A percentile compares a stretch with the other conserved stretches of the same genome.
These are phyloP conservation scores for Drosophila niveifrons DNA, from an alignment of 2,888 invertebrate species.

Conservation along the genomic window DNA sequence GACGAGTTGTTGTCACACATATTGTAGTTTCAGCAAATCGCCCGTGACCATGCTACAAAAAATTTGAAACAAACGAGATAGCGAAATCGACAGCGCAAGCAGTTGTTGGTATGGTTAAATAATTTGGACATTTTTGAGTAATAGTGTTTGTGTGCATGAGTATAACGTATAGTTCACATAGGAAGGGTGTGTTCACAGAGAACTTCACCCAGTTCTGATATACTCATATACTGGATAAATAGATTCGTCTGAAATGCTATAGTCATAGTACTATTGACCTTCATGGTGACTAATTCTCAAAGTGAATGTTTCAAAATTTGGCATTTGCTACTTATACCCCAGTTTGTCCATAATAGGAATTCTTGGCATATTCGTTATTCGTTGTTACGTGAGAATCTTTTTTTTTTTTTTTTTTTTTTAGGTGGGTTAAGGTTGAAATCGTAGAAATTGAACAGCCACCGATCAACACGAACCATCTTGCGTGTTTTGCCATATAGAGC, in stretches of 20 bases:
- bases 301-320: constrained; percentile 61
- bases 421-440: constrained; percentile 11
- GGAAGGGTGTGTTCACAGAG: constrained; percentile 55
- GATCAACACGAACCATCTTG: constrained; percentile 31
- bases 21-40: constrained; percentile 57
- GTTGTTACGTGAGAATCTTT: constrained; percentile 24
- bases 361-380: constrained; percentile 32
- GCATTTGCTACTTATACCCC: constrained; percentile 33
- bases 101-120: constrained; percentile 46
- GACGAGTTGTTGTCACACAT: too few species aligned
- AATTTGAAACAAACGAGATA: constrained; percentile 37
- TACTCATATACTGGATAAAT: constrained; percentile 31
- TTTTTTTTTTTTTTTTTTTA: constrained; percentile 4
- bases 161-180: constrained; percentile 15
- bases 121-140: constrained; percentile 53
- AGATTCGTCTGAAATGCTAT: constrained; percentile 34
- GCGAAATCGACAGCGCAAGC: constrained; percentile 32
- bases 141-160: constrained; percentile 4
- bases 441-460: constrained; percentile 16
- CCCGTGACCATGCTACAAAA: constrained; percentile 68
- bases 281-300: constrained; percentile 67
- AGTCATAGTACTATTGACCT: constrained; percentile 69
- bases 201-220: constrained; percentile 53
- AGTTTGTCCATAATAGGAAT: constrained; percentile 42
- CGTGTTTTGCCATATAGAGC: constrained; percentile 44